Conservation (phyloP, 2,797 vertebrate genomes). For the Enteromius viviparus region DNA sequence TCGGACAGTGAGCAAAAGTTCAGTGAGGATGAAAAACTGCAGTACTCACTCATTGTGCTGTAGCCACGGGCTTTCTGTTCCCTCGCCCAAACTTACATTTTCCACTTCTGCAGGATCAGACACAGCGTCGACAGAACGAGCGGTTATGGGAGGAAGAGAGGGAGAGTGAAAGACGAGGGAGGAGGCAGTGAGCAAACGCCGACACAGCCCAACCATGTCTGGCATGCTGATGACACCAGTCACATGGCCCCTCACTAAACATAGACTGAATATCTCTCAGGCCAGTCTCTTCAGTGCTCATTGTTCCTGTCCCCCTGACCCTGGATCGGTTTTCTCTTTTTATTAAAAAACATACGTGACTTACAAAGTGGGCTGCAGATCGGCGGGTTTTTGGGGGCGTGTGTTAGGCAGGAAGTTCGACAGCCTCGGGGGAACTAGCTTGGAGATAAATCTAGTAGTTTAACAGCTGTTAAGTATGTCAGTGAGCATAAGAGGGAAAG, state of each 20-base stretch:
- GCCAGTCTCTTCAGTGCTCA: conserved; percentile 49
- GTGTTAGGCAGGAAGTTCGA: conserved; percentile 36
- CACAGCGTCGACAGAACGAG: conserved; percentile 56
- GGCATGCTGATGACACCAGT: conserved; percentile 70
- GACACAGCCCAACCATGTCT: conserved; percentile 64
- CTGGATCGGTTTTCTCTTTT: conserved; percentile 34
- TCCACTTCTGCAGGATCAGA: conserved; percentile 65
- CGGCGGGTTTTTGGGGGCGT: conserved; percentile 5
- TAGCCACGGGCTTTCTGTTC: conserved; percentile 65
- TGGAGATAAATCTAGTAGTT: conserved; percentile 25
- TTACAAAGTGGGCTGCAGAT: not conserved
- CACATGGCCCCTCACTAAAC: conserved; percentile 69
- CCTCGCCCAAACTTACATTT: conserved; percentile 73
- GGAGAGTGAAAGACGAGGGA: conserved; percentile 46
- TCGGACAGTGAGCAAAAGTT: not conserved
- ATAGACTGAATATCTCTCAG: conserved; percentile 53
- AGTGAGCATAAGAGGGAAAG: not conserved
- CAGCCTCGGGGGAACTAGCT: conserved; percentile 28
- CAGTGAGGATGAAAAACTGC: not conserved
- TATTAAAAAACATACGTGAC: not conserved
- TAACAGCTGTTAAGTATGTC: conserved; percentile 35
- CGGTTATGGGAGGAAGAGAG: conserved; percentile 35
- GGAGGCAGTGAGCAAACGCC: conserved; percentile 45
- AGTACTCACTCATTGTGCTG: conserved; percentile 80
- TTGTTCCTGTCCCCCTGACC: conserved; percentile 48